Conservation (phyloP, 2,888 invertebrate species). For the Drosophila picticornis region DNA sequence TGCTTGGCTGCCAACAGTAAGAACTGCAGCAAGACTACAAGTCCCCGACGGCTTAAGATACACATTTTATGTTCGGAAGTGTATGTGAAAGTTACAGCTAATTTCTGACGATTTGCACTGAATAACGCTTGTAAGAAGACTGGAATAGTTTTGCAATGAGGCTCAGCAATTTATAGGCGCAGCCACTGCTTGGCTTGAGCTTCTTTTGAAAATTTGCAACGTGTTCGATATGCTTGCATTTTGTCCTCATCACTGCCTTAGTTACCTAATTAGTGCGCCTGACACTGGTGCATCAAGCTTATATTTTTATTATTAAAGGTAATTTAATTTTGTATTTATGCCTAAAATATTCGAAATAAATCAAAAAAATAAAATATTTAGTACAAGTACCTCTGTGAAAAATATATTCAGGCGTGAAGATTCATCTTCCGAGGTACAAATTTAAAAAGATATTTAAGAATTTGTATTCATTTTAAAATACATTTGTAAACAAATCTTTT, state of each 20-base stretch:
- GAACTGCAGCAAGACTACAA: slow-evolving; percentile 11
- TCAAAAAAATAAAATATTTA: background rate
- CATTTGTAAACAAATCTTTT: background rate
- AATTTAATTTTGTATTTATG: background rate
- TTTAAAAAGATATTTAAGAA: background rate
- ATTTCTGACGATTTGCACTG: slow-evolving; percentile 19
- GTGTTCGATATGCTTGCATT: background rate
- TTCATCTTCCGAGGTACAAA: background rate
- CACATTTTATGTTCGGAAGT: slow-evolving; percentile 24
- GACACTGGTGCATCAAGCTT: slow-evolving; percentile 20
- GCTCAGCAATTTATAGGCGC: slow-evolving; percentile 56
- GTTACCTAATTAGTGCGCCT: slow-evolving; percentile 32
- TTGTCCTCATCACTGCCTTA: slow-evolving; percentile 25
- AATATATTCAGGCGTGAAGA: background rate
- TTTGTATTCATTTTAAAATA: background rate
- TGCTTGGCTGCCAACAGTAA: slow-evolving; percentile 24
- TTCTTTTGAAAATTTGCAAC: slow-evolving; percentile 15
- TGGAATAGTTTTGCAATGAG: slow-evolving; percentile 27
- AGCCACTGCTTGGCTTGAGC: slow-evolving; percentile 1
- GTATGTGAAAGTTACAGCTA: background rate
- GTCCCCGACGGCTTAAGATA: slow-evolving; percentile 4
- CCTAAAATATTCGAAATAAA: background rate
- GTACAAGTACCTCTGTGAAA: background rate
- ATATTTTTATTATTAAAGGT: no score
- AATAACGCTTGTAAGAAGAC: slow-evolving; percentile 43